A percentile compares a stretch with the other conserved stretches of the same genome.
phyloP scores from a whole-genome alignment of 2,888 invertebrate genomes.

The Lithodes maja region DNA sequence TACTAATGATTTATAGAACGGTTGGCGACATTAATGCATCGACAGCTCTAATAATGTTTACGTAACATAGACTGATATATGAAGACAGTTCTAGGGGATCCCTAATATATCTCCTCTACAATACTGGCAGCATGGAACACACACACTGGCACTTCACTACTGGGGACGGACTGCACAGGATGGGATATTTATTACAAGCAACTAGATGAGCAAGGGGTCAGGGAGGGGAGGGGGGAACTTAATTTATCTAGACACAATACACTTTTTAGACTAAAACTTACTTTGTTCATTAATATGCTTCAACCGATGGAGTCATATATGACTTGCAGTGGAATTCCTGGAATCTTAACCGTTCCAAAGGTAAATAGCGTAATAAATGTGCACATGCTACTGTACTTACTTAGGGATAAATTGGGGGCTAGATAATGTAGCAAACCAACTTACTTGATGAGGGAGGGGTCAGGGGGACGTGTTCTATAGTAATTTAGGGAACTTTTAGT shows the following conservation, averaged over 20 bases:
- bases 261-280: background rate
- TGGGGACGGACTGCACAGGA: too few species aligned
- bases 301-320: background rate
- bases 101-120: too few species aligned
- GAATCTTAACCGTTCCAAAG: background rate
- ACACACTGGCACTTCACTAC: too few species aligned
- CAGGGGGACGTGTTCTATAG: background rate
- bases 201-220: background rate
- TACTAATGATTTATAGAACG: too few species aligned
- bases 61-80: too few species aligned
- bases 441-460: background rate
- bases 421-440: slow-evolving; percentile 7
- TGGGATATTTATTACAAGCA: too few species aligned
- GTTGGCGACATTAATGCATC: too few species aligned
- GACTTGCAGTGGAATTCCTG: background rate
- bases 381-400: slow-evolving; percentile 20
- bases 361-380: background rate
- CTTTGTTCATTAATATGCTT: background rate
- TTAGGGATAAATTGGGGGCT: background rate
- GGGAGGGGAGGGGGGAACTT: background rate
- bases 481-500: background rate
- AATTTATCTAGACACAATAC: background rate
- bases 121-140: too few species aligned
- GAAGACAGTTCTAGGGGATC: too few species aligned
- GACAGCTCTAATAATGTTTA: too few species aligned